Evolutionary conservation across 2,888 invertebrate genomes (phyloP).

Genomic region (Pterobdella sp.): DNA sequence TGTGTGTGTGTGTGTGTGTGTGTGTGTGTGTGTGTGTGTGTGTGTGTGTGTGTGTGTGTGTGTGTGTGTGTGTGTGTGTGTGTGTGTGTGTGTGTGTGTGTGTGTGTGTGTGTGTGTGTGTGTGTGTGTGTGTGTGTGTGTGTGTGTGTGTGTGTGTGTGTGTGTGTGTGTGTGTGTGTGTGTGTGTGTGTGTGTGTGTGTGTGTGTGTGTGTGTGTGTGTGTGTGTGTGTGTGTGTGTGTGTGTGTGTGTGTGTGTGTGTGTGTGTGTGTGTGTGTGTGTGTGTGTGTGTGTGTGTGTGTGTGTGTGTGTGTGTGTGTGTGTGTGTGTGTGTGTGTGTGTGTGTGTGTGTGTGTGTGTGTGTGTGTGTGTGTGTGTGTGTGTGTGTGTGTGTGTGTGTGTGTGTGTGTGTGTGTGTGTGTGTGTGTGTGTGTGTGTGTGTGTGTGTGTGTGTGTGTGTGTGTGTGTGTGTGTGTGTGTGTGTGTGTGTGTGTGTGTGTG

Average conservation of each 20-base stretch:
- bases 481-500: slow-evolving; percentile 14
- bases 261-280: slow-evolving; percentile 1
- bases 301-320: background rate
- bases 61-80: slow-evolving; percentile 1
- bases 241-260: slow-evolving; percentile 7
- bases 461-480: slow-evolving; percentile 12
- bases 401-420: slow-evolving; percentile 11
- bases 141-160: slow-evolving; percentile 22
- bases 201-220: background rate
- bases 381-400: slow-evolving; percentile 14
- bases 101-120: slow-evolving; percentile 24
- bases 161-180: slow-evolving; percentile 22
- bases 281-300: slow-evolving; percentile 1
- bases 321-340: background rate
- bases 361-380: slow-evolving; percentile 13
- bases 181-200: slow-evolving; percentile 6
- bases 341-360: slow-evolving; percentile 7
- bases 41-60: slow-evolving; percentile 1
- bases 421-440: slow-evolving; percentile 1
- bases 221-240: slow-evolving; percentile 7
- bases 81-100: slow-evolving; percentile 19
- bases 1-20: slow-evolving; percentile 10
- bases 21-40: slow-evolving; percentile 1
- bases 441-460: slow-evolving; percentile 1
- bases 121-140: slow-evolving; percentile 27